Evolutionary conservation across 1,140 invertebrate species (phyloP), one percentile per base, ranked within the genome.

Genomic region (Trinorchestia longiramus): DNA sequence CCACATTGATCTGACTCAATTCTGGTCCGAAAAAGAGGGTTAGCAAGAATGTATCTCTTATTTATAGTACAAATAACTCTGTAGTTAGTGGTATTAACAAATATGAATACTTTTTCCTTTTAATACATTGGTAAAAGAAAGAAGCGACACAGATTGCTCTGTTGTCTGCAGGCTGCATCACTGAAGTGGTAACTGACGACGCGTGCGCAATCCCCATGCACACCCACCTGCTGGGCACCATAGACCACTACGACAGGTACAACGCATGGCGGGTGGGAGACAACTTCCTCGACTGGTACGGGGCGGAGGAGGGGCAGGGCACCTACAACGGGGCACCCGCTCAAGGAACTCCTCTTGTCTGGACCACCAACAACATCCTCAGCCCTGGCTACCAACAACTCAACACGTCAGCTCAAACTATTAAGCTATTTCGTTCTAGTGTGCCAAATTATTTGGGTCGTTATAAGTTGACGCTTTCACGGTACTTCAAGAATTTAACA

Each of bases 221-320:
- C 40, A 97, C 97, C 91, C 96, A 96, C 45, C 77, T 95, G 40
- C 95, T 96, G 42, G 96, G 96, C 0, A 96, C 96, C 57, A 97
- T 97, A 41, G 97, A 96, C 6, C 97, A 97, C 95, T 97, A 97
- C 96, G 95, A 95, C 77, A 62, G 88, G 40, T 97, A 97, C 95
- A 97, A 97, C 96, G 96, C 97, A 0, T 97, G 97, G 97, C 97
- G 96, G 57, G 96, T 96, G 87, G 97, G 97, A 0, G 97, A 97
- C 95, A 96, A 97, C 87, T 97, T 97, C 95, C 96, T 97, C 57
- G 97, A 97, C 96, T 97, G 97, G 97, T 97, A 97, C 95, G 97
- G 97, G 40, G 97, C 97, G 0, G 97, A 97, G 96, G 41, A 96
- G 0, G 97, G 97, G 11, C 97, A 97, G 96, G 97, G 97, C 0